Conservation (phyloP, 2,113 vertebrate genomes). For the Sigmodon hispidus region DNA sequence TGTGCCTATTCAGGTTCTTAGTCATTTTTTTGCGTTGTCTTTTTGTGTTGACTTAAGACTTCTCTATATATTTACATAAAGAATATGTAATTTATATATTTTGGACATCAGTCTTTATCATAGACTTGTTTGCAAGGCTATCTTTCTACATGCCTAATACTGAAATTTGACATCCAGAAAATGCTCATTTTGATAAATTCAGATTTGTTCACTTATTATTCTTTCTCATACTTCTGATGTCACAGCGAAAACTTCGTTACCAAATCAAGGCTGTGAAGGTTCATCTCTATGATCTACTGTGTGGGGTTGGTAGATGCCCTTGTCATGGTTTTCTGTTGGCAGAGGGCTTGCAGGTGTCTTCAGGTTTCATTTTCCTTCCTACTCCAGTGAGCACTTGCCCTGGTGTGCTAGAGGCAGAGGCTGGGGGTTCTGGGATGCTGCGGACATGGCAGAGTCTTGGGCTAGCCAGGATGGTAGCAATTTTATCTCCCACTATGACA, state of each 20-base stretch:
- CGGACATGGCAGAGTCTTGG: not conserved
- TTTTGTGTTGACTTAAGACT: not conserved
- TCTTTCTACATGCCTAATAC: not conserved
- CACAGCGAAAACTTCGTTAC: not conserved
- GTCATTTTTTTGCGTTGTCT: not conserved
- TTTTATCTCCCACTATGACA: not conserved
- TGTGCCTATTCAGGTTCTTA: not conserved
- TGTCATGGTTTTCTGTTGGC: not conserved
- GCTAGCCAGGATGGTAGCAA: not conserved
- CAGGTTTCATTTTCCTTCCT: not conserved
- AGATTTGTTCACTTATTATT: not conserved
- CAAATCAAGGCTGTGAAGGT: not conserved
- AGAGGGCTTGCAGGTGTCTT: accelerated
- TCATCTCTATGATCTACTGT: not conserved
- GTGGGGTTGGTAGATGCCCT: not conserved
- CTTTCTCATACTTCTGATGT: not conserved
- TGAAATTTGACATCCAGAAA: not conserved
- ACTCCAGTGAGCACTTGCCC: too few species aligned
- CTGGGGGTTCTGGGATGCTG: not conserved
- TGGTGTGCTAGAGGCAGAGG: not conserved
- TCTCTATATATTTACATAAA: not conserved
- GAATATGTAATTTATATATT: not conserved
- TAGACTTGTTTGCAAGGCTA: not conserved
- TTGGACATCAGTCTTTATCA: not conserved
- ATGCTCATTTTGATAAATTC: not conserved